Conservation (phyloP, 2,797 vertebrate genomes). For the Hephaestus fuliginosus region DNA sequence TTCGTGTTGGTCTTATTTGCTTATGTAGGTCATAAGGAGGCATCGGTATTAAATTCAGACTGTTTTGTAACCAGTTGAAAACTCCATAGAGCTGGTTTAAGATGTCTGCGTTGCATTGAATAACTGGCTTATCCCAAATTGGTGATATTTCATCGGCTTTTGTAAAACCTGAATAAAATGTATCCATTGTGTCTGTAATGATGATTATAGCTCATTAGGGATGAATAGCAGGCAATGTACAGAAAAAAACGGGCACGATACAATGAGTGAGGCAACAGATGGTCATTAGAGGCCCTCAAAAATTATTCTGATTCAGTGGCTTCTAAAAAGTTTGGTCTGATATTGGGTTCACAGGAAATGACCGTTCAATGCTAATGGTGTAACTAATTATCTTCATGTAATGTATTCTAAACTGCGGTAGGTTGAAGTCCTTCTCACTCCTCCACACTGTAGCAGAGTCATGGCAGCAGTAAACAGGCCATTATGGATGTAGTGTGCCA, state of each 20-base stretch:
- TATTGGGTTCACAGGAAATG: slow-evolving; percentile 9
- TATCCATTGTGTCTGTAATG: slow-evolving; percentile 27
- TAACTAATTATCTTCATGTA: slow-evolving; percentile 50
- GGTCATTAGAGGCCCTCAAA: slow-evolving; percentile 20
- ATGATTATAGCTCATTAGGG: slow-evolving; percentile 36
- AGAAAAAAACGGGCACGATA: slow-evolving; percentile 23
- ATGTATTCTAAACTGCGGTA: slow-evolving; percentile 7
- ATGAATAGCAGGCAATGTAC: slow-evolving; percentile 31
- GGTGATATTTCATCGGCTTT: background rate
- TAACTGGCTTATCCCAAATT: background rate
- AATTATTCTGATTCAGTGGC: slow-evolving; percentile 38
- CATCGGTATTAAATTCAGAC: too few species aligned
- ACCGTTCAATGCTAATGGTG: slow-evolving; percentile 33
- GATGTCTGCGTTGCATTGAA: slow-evolving; percentile 10
- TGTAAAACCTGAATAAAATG: slow-evolving; percentile 26
- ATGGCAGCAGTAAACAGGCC: slow-evolving; percentile 40
- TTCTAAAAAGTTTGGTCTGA: slow-evolving; percentile 32
- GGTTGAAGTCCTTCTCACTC: background rate
- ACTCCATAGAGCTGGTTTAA: background rate
- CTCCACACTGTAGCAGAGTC: slow-evolving; percentile 16
- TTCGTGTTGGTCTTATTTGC: too few species aligned
- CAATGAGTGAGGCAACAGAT: slow-evolving; percentile 34
- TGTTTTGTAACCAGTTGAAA: too few species aligned
- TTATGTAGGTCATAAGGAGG: too few species aligned
- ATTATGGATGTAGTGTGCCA: slow-evolving; percentile 14